Percentiles rank a stretch among this genome's conserved stretches.
These are phyloP conservation scores for Irena cyanogastra DNA, from an alignment of 2,113 vertebrate genomes.

Conservation along the genomic window DNA sequence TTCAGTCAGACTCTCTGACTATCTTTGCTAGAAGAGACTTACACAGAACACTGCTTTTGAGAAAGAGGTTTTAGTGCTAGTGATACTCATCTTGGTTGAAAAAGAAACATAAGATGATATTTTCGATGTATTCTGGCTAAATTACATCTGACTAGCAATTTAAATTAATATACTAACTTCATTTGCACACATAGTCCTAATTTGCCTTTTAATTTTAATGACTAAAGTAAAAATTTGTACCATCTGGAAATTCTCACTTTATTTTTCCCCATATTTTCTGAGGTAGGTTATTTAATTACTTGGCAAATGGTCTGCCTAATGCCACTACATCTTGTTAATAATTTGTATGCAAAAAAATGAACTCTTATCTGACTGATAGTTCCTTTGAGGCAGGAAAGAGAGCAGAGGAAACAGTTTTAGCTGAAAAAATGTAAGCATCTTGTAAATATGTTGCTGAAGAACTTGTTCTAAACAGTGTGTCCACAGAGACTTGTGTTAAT, in stretches of 20 bases:
- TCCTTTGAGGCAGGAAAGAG: background rate
- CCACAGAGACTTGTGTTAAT: constrained; percentile 9
- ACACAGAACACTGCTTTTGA: background rate
- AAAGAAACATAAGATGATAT: background rate
- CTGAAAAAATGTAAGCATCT: background rate
- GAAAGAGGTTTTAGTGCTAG: background rate
- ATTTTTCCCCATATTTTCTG: background rate
- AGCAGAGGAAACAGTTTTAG: background rate
- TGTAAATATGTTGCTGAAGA: constrained; percentile 8
- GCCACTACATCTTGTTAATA: background rate
- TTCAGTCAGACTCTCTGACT: background rate
- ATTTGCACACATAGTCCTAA: background rate
- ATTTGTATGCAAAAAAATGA: constrained; percentile 18
- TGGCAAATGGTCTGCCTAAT: background rate
- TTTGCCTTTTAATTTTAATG: background rate
- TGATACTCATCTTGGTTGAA: background rate
- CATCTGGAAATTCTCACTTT: background rate
- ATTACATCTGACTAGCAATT: background rate
- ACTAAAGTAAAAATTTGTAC: background rate
- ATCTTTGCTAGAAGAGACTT: background rate
- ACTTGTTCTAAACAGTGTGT: background rate
- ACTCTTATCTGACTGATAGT: background rate
- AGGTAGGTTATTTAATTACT: background rate
- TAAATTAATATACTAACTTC: background rate
- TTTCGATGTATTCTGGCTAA: background rate